Percentiles rank a stretch among this genome's conserved stretches.
Conservation (phyloP, 1,140 invertebrate species). For the Schmidtea mediterranea region DNA sequence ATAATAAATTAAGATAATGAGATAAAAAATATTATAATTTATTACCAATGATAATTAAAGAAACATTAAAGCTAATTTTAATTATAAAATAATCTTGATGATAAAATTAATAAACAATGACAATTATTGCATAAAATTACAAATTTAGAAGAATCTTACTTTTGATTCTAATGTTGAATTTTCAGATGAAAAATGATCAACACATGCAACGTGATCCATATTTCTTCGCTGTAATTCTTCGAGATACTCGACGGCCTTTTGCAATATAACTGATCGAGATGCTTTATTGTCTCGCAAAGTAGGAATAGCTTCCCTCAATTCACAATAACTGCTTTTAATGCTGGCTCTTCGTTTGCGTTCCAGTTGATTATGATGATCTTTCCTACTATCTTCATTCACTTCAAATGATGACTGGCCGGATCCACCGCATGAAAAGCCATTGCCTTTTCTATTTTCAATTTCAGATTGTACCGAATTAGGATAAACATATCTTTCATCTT, state of each 20-base stretch:
- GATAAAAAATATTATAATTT: too few relatives aligned
- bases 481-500: too few relatives aligned
- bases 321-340: conserved; percentile 2
- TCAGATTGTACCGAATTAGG: too few relatives aligned
- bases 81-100: too few relatives aligned
- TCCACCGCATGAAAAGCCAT: too few relatives aligned
- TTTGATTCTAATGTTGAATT: not conserved
- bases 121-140: not conserved
- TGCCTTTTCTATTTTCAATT: too few relatives aligned
- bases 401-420: not conserved
- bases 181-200: not conserved
- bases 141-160: not conserved
- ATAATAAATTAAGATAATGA: too few relatives aligned
- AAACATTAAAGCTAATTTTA: too few relatives aligned
- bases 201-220: not conserved
- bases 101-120: too few relatives aligned
- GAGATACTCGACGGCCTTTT: conserved; percentile 1
- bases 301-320: conserved; percentile 3
- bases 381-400: not conserved
- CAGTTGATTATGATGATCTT: conserved; percentile 6
- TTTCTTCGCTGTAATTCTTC: not conserved
- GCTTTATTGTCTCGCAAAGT: not conserved
- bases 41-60: too few relatives aligned
- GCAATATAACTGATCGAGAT: not conserved
- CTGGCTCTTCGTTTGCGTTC: conserved; percentile 3